Evolutionary conservation across 2,113 vertebrate genomes (phyloP).

Genomic region (Sapajus apella): DNA sequence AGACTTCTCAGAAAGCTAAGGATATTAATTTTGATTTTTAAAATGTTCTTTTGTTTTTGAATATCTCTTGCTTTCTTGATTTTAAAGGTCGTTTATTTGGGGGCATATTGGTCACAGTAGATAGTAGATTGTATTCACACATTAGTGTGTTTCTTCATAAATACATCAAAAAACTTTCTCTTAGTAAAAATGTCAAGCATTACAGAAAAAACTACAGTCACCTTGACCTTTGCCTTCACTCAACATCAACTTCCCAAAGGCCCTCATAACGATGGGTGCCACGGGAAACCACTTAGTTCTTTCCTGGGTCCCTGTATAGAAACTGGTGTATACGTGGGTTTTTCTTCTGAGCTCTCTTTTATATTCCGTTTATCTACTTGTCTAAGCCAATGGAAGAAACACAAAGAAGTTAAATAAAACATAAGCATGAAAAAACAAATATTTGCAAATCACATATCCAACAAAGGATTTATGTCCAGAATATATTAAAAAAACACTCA

Average conservation of each 20-base stretch:
- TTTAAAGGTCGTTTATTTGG: not conserved
- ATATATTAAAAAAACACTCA: not conserved
- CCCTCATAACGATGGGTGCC: rapidly evolving
- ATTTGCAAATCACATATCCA: not conserved
- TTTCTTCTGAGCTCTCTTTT: not conserved
- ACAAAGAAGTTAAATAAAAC: not conserved
- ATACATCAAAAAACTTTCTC: not conserved
- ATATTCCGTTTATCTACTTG: not conserved
- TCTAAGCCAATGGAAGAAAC: not conserved
- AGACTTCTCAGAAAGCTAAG: not conserved
- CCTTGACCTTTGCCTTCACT: not conserved
- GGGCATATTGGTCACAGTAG: not conserved
- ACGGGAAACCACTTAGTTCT: rapidly evolving
- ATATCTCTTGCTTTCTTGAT: not conserved
- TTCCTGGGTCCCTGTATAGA: not conserved
- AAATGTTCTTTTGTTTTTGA: not conserved
- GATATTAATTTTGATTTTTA: not conserved
- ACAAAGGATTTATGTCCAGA: not conserved
- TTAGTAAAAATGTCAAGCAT: not conserved
- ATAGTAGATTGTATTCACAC: not conserved
- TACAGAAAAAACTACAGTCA: not conserved
- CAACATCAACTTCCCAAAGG: no score
- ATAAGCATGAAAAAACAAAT: not conserved
- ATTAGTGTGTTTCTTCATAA: not conserved
- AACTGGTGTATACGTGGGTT: not conserved